These are phyloP conservation scores for Sylvilagus bachmani DNA, from an alignment of 2,113 vertebrate species.

Conservation along the genomic window DNA sequence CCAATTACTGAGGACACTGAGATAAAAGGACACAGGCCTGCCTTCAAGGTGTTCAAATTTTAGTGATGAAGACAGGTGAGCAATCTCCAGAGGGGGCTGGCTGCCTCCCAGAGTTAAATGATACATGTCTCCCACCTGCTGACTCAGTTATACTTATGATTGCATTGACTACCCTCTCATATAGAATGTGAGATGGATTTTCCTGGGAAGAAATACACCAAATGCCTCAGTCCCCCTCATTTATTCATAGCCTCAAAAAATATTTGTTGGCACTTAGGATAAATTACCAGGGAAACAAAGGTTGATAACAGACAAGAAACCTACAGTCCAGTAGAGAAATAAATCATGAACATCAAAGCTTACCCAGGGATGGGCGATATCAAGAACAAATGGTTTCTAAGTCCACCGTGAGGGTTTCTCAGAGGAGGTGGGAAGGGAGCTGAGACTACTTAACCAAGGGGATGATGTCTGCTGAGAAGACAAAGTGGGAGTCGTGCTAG, in stretches of 20 bases:
- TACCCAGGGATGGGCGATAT: neutral
- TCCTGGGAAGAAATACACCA: neutral
- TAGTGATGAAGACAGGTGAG: neutral
- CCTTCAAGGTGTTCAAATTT: neutral
- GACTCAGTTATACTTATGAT: neutral
- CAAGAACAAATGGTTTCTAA: neutral
- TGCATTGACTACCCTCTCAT: neutral
- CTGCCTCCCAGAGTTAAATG: neutral
- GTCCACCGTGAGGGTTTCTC: neutral
- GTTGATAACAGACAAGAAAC: slow-evolving; percentile 28
- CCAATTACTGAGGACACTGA: neutral
- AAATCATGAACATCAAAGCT: neutral
- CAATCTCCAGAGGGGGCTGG: neutral
- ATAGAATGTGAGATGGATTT: neutral
- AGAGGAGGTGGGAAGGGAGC: neutral
- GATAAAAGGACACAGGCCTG: neutral
- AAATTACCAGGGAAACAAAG: slow-evolving; percentile 18
- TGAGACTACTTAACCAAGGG: neutral
- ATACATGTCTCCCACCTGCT: neutral
- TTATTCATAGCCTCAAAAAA: neutral
- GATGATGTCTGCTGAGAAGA: neutral
- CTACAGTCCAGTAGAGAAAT: neutral
- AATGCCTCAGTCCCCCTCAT: neutral
- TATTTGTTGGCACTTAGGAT: neutral
- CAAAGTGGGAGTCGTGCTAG: neutral